phyloP scores from a whole-genome alignment of 2,797 vertebrate genomes.

The Karalla daura region DNA sequence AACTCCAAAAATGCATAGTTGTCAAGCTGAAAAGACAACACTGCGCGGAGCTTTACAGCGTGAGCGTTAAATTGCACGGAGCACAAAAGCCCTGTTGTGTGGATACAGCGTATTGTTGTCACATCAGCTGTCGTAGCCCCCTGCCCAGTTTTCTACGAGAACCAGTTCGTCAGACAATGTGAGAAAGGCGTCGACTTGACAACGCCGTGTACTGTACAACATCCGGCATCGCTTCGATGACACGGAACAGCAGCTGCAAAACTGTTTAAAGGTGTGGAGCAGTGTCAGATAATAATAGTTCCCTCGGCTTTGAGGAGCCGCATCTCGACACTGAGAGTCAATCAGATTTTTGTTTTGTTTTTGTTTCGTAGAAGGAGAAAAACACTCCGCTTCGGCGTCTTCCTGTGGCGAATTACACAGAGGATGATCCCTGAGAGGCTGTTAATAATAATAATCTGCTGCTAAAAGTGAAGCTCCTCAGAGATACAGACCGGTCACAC shows the following conservation, averaged over 20 bases:
- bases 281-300: constrained; percentile 1
- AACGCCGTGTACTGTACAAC: constrained; percentile 1
- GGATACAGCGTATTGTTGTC: constrained; percentile 9
- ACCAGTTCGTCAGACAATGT: constrained; percentile 24
- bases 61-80: neutral
- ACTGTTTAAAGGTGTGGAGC: neutral
- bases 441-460: constrained; percentile 12
- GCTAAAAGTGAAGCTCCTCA: neutral
- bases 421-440: constrained; percentile 60
- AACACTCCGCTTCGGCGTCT: constrained; percentile 4
- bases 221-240: neutral
- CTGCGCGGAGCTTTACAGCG: constrained; percentile 11
- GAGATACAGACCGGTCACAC: constrained; percentile 9
- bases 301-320: neutral
- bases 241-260: neutral
- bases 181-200: constrained; percentile 4
- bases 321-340: neutral
- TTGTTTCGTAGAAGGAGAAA: too few species aligned
- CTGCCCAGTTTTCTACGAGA: constrained; percentile 38
- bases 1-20: neutral
- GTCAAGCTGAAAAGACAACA: neutral
- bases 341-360: neutral
- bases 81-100: constrained; percentile 19
- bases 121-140: constrained; percentile 46
- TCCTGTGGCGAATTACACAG: constrained; percentile 13